These are phyloP conservation scores for Protobothrops mucrosquamatus DNA, from an alignment of 2,113 vertebrate genomes.

Conservation along the genomic window DNA sequence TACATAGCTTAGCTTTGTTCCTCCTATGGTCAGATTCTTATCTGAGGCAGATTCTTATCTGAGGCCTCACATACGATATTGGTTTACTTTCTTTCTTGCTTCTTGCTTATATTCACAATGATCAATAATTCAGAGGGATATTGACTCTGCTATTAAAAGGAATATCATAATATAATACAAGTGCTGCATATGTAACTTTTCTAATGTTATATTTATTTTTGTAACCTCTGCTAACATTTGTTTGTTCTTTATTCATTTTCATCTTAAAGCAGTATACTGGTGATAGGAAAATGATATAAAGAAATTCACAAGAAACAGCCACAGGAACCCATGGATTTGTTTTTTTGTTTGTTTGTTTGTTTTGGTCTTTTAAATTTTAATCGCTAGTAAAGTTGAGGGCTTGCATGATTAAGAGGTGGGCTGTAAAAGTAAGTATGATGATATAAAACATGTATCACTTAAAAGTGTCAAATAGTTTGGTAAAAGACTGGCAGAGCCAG, in stretches of 20 bases:
- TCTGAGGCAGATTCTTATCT: neutral
- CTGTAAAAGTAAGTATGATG: neutral
- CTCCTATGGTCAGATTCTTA: neutral
- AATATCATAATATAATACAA: neutral
- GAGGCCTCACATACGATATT: neutral
- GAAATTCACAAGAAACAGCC: neutral
- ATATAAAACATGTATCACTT: neutral
- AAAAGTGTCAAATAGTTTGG: neutral
- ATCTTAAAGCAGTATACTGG: neutral
- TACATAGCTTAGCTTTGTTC: neutral
- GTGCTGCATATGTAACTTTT: neutral
- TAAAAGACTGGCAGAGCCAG: neutral
- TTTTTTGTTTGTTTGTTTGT: neutral
- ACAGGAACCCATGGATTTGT: neutral
- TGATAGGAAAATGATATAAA: neutral
- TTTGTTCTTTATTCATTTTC: neutral
- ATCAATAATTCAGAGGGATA: neutral
- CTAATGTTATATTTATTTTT: neutral
- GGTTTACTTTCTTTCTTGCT: neutral
- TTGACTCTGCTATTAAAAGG: neutral
- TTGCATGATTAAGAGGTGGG: neutral
- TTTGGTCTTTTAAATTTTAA: neutral
- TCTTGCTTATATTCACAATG: neutral
- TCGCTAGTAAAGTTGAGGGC: neutral
- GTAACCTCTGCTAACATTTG: neutral